These are phyloP conservation scores for Monochamus alternatus DNA, from an alignment of 2,888 invertebrate species.

Conservation along the genomic window DNA sequence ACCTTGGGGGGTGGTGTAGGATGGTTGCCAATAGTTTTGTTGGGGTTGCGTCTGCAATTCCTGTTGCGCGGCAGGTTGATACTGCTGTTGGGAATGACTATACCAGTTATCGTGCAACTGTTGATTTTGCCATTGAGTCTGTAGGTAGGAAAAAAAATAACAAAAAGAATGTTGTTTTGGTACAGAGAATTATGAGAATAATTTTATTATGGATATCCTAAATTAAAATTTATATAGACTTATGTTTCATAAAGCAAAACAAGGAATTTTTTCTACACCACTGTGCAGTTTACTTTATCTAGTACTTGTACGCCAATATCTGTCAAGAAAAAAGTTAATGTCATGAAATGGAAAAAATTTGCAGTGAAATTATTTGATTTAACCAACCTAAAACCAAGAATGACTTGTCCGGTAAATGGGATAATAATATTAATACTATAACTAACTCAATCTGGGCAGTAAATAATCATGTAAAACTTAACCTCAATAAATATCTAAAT, in stretches of 20 bases:
- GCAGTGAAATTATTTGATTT: not conserved
- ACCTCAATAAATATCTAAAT: conserved; percentile 8
- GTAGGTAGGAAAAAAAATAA: conserved; percentile 31
- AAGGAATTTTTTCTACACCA: too few species aligned
- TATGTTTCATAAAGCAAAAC: too few species aligned
- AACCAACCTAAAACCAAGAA: not conserved
- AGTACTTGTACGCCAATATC: too few species aligned
- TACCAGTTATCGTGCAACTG: conserved; percentile 69
- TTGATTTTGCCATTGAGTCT: conserved; percentile 67
- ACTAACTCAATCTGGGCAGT: not conserved
- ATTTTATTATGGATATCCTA: too few species aligned
- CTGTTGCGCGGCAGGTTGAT: conserved; percentile 58
- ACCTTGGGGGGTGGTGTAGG: conserved; percentile 47
- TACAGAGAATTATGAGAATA: too few species aligned
- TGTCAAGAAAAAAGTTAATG: not conserved
- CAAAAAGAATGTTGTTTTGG: too few species aligned
- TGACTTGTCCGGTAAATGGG: not conserved
- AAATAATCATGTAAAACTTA: not conserved
- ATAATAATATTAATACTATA: not conserved
- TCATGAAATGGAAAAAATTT: conserved; percentile 23
- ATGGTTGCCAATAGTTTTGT: conserved; percentile 56
- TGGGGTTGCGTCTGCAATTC: conserved; percentile 58
- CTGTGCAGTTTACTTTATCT: too few species aligned
- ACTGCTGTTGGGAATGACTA: conserved; percentile 62
- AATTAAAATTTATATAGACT: too few species aligned